Conservation (phyloP, 1,140 invertebrate species). For the Drosophila kikkawai region DNA sequence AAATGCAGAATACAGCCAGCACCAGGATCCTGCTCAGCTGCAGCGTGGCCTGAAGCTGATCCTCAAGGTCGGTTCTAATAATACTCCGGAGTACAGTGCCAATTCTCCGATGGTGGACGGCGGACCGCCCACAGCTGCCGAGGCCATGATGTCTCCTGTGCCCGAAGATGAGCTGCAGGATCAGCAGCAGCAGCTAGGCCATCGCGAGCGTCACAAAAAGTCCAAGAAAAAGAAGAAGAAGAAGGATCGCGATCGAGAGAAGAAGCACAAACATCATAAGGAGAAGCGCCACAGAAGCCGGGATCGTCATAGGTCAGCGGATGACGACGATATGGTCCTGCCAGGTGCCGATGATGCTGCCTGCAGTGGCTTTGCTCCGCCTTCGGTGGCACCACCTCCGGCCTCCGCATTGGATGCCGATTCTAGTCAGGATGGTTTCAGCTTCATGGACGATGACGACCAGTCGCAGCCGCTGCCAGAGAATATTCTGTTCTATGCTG, state of each 20-base stretch:
- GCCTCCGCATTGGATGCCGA: constrained; percentile 52
- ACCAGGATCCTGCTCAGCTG: constrained; percentile 85
- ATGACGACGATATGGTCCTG: constrained; percentile 36
- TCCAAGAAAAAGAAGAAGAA: constrained; percentile 93
- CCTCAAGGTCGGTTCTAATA: constrained; percentile 91
- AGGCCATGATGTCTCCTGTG: constrained; percentile 80
- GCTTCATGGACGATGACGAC: constrained; percentile 85
- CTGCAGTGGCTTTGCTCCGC: constrained; percentile 50
- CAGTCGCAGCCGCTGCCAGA: constrained; percentile 84
- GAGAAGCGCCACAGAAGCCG: constrained; percentile 86
- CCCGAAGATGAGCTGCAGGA: constrained; percentile 62
- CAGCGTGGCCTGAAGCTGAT: constrained; percentile 91
- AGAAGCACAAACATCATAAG: constrained; percentile 91
- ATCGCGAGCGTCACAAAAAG: constrained; percentile 88
- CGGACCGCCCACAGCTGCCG: constrained; percentile 77
- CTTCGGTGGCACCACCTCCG: constrained; percentile 36
- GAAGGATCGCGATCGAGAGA: constrained; percentile 89
- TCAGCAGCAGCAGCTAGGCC: constrained; percentile 23
- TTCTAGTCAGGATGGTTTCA: constrained; percentile 85
- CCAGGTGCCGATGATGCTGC: constrained; percentile 43
- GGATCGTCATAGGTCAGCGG: constrained; percentile 55
- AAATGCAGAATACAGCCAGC: constrained; percentile 84
- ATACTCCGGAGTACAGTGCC: constrained; percentile 89
- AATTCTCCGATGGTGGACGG: constrained; percentile 68
- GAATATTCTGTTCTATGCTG: constrained; percentile 77